These are phyloP conservation scores for Dusona sp. DNA, from an alignment of 2,888 invertebrate species.

Conservation along the genomic window DNA sequence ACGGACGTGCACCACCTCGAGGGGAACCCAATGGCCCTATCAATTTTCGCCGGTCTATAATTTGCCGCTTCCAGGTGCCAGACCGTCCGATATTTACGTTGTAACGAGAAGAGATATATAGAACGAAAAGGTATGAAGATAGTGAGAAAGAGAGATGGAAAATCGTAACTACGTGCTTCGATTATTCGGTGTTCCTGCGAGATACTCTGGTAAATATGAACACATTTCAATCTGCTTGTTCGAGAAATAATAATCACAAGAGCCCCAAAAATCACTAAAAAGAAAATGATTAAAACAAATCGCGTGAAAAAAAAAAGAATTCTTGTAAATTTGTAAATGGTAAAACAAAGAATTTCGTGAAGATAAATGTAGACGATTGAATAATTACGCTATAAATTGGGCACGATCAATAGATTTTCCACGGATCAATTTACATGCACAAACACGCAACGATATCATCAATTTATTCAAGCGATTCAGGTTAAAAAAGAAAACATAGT, in stretches of 20 bases:
- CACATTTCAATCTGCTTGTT: slow-evolving; percentile 11
- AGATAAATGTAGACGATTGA: not conserved
- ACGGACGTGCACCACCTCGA: slow-evolving; percentile 73
- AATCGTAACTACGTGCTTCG: slow-evolving; percentile 19
- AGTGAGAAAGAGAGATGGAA: slow-evolving; percentile 46
- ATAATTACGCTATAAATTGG: not conserved
- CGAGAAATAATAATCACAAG: not conserved
- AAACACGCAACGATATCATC: not conserved
- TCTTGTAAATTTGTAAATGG: too few species aligned
- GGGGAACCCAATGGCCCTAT: slow-evolving; percentile 73
- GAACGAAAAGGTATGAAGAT: slow-evolving; percentile 55
- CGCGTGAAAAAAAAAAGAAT: too few species aligned
- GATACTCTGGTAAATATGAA: slow-evolving; percentile 33
- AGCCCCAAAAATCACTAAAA: not conserved
- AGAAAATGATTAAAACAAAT: not conserved
- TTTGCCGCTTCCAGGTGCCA: slow-evolving; percentile 71
- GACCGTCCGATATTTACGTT: slow-evolving; percentile 70
- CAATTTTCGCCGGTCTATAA: slow-evolving; percentile 77
- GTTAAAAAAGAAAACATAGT: not conserved
- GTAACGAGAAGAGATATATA: slow-evolving; percentile 67
- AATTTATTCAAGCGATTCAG: not conserved
- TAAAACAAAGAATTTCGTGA: too few species aligned
- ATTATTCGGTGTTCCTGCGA: slow-evolving; percentile 32
- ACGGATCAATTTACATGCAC: not conserved
- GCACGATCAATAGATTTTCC: not conserved